These are phyloP conservation scores for Caenorhabditis sp. DNA, from an alignment of 2,888 invertebrate species.

Conservation along the genomic window DNA sequence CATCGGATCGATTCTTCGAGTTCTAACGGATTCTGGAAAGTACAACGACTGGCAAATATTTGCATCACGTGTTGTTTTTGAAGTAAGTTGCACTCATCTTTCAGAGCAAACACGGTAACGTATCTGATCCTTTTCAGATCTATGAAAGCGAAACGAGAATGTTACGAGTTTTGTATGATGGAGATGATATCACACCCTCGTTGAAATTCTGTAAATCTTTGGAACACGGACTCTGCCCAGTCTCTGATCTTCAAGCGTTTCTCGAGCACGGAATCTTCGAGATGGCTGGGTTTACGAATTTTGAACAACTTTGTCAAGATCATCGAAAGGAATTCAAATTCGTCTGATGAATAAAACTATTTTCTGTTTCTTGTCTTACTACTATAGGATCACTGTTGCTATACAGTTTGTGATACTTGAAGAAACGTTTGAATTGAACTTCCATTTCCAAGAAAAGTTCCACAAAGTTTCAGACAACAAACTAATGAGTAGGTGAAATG, in stretches of 20 bases:
- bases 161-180: constrained; percentile 68
- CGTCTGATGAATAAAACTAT: constrained; percentile 12
- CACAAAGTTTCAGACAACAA: neutral
- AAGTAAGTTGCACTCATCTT: neutral
- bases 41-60: constrained; percentile 39
- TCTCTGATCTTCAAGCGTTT: constrained; percentile 47
- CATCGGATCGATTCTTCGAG: constrained; percentile 41
- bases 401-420: neutral
- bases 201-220: constrained; percentile 61
- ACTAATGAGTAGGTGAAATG: constrained; percentile 19
- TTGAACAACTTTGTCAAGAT: constrained; percentile 30
- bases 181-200: constrained; percentile 62
- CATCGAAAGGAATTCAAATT: constrained; percentile 5
- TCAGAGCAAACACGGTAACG: no score
- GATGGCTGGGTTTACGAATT: constrained; percentile 28
- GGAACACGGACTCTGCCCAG: constrained; percentile 57
- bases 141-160: constrained; percentile 39
- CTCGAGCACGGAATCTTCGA: constrained; percentile 33
- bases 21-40: constrained; percentile 28
- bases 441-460: neutral
- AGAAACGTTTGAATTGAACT: neutral
- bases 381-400: neutral
- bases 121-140: neutral
- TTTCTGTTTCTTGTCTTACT: constrained; percentile 11
- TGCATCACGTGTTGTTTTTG: constrained; percentile 34